phyloP scores from a whole-genome alignment of 2,888 invertebrate species.

The Synanthedon formicaeformis region DNA sequence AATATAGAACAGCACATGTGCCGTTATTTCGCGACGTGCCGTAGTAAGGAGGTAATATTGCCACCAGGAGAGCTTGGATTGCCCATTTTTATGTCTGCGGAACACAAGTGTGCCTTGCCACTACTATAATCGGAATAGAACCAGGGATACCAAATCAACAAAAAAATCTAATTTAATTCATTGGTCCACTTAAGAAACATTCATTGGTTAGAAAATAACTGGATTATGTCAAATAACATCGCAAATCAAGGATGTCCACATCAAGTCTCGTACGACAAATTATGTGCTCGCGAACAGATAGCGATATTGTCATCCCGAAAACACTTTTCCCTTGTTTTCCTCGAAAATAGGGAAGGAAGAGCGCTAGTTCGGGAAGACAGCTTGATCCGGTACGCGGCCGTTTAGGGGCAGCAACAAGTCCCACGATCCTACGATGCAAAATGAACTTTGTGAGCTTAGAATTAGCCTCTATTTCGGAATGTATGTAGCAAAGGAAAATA shows the following conservation, averaged over 20 bases:
- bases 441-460: conserved; percentile 26
- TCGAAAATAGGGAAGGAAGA: conserved; percentile 49
- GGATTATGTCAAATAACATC: conserved; percentile 21
- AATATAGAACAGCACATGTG: no score
- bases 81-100: no score
- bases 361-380: conserved; percentile 54
- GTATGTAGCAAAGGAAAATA: conserved; percentile 17
- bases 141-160: no score
- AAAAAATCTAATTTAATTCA: no score
- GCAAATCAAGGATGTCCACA: conserved; percentile 8
- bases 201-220: conserved; percentile 15
- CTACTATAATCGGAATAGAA: no score
- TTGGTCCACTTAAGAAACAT: no score
- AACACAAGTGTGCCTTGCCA: no score
- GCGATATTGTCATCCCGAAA: conserved; percentile 50
- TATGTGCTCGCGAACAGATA: conserved; percentile 51
- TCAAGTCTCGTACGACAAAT: conserved; percentile 48
- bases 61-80: no score
- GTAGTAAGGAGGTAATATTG: no score
- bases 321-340: conserved; percentile 55
- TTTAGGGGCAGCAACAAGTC: conserved; percentile 60
- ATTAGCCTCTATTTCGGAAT: conserved; percentile 30
- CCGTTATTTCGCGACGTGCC: no score
- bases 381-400: conserved; percentile 52
- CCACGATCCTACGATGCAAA: conserved; percentile 27